These are phyloP conservation scores for Pararge aegeria DNA, from an alignment of 1,140 invertebrate species.

Conservation along the genomic window DNA sequence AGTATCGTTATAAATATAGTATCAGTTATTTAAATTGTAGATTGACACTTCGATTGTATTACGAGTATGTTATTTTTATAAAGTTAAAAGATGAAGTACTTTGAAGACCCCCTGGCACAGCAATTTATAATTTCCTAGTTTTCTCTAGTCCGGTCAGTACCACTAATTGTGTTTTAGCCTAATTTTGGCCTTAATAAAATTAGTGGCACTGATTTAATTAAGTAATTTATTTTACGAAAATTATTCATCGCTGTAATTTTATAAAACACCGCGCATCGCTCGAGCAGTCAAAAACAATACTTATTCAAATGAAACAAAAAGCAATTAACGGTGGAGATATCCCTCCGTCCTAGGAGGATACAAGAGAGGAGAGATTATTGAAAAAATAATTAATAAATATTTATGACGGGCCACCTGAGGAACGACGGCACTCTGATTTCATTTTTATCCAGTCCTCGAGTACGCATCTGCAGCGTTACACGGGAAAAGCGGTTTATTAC, in stretches of 20 bases:
- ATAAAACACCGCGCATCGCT: slow-evolving; percentile 65
- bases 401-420: slow-evolving; percentile 76
- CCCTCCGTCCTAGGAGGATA: slow-evolving; percentile 73
- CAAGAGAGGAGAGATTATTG: slow-evolving; percentile 75
- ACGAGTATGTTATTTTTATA: no score
- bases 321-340: slow-evolving; percentile 76
- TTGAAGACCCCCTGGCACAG: no score
- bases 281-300: slow-evolving; percentile 77
- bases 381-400: slow-evolving; percentile 81
- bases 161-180: not conserved
- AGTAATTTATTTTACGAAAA: slow-evolving; percentile 52
- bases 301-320: slow-evolving; percentile 80
- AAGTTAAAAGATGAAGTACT: no score
- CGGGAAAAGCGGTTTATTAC: slow-evolving; percentile 83
- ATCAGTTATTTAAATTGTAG: no score
- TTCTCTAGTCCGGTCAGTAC: no score
- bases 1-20: no score
- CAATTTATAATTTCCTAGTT: no score
- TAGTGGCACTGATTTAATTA: slow-evolving; percentile 49
- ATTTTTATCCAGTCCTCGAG: slow-evolving; percentile 68
- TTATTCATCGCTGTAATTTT: slow-evolving; percentile 71
- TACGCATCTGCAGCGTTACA: slow-evolving; percentile 70
- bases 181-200: not conserved
- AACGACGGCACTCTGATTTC: slow-evolving; percentile 57
- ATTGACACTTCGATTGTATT: no score